Evolutionary conservation across 2,888 invertebrate genomes (phyloP), one percentile per base, ranked within the genome.

Genomic region (Lasioglossum pauxillum): DNA sequence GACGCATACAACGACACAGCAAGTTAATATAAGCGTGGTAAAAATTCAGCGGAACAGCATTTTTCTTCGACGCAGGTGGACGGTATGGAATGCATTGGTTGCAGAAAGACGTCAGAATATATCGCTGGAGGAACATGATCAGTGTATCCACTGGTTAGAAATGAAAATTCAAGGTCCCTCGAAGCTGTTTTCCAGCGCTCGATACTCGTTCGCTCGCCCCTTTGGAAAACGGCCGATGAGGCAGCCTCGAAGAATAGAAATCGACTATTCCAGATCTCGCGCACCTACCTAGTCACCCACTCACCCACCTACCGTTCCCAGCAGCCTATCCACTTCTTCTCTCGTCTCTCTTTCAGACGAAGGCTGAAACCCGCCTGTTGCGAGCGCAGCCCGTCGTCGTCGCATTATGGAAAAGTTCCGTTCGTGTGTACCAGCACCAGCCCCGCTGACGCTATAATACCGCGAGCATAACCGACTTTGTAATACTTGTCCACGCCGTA

Each of bases 231-330:
- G 84, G 41, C 14, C 77, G 76, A 80, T 71, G 84, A 80, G 78
- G 31, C 80, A 64, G 76, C 73, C 64, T 16, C 80, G 80, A 78
- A 84, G 80, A 86, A 88, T 87, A 82, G 82, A 87, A 86, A 78
- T 83, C 79, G 85, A 84, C 81, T 86, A 83, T 90, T 79, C 78
- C 53, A 83, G 80, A 88, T 87, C 78, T 12, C 69, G 81, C 71
- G 82, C 87, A 86, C 83, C 88, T 85, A 86, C 88, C 83, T 80
- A 78, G 67, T 84, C 88, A 83, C 86, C 82, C 82, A 85, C 85
- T 81, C 82, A 83, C 71, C 78, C 83, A 90, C 82, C 85, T 83
- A 85, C 85, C 84, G 73, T 76, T 64, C 64, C 35, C 27, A 16
- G 19, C 86, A 46, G 73, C 69, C 71, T 71, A 35, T 80, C 76